Evolutionary conservation across 2,113 vertebrate genomes (phyloP).

Genomic region (human (Homo sapiens)): GRCh38 chr5:113857001-113857500

Average conservation of each 20-base stretch:
- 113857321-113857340: neutral
- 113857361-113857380: neutral
- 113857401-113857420: neutral
- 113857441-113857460: too few species aligned
- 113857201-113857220: neutral
- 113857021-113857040: neutral
- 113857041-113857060: neutral
- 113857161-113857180: neutral
- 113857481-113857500: neutral
- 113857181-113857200: neutral
- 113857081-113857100: neutral
- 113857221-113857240: too few species aligned
- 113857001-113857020: neutral
- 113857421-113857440: neutral
- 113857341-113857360: neutral
- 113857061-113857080: neutral
- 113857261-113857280: too few species aligned
- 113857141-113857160: neutral
- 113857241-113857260: too few species aligned
- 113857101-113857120: neutral
- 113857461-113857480: neutral
- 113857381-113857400: neutral
- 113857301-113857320: too few species aligned
- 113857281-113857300: too few species aligned
- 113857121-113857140: neutral